These are phyloP conservation scores for Euplexia lucipara DNA, from an alignment of 2,888 invertebrate genomes.

Conservation along the genomic window DNA sequence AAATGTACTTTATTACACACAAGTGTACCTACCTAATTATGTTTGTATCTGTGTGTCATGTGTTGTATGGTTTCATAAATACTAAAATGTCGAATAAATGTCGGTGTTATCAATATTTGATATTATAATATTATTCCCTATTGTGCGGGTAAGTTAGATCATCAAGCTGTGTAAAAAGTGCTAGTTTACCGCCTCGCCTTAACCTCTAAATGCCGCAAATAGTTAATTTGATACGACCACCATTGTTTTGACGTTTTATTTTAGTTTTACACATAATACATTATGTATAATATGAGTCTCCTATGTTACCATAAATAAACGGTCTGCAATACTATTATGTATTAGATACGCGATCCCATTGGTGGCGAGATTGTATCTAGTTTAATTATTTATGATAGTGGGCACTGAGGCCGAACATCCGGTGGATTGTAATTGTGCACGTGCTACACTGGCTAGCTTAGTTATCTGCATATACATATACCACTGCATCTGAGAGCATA, in stretches of 20 bases:
- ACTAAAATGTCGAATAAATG: too few relatives aligned
- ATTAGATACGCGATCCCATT: background rate
- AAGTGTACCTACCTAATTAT: too few relatives aligned
- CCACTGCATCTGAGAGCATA: background rate
- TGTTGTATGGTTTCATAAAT: too few relatives aligned
- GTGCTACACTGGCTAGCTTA: background rate
- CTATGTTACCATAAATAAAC: conserved; percentile 2
- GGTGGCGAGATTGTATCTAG: conserved; percentile 26
- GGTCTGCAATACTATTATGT: background rate
- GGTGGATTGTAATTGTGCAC: background rate
- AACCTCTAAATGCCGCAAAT: background rate
- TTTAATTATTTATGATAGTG: conserved; percentile 15
- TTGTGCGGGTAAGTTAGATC: background rate
- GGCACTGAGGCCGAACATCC: conserved; percentile 22
- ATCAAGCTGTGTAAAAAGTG: background rate
- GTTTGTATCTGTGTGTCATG: too few relatives aligned
- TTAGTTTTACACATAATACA: background rate
- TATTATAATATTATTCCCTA: too few relatives aligned
- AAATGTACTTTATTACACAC: too few relatives aligned
- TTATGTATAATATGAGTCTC: background rate
- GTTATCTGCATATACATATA: background rate
- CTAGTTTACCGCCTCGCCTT: too few relatives aligned
- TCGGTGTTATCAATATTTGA: too few relatives aligned
- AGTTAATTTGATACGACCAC: too few relatives aligned
- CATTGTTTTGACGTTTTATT: background rate